A percentile compares a stretch with the other conserved stretches of the same genome.
These are phyloP conservation scores for Sminthopsis crassicaudata DNA, from an alignment of 2,113 vertebrate species.

Conservation along the genomic window DNA sequence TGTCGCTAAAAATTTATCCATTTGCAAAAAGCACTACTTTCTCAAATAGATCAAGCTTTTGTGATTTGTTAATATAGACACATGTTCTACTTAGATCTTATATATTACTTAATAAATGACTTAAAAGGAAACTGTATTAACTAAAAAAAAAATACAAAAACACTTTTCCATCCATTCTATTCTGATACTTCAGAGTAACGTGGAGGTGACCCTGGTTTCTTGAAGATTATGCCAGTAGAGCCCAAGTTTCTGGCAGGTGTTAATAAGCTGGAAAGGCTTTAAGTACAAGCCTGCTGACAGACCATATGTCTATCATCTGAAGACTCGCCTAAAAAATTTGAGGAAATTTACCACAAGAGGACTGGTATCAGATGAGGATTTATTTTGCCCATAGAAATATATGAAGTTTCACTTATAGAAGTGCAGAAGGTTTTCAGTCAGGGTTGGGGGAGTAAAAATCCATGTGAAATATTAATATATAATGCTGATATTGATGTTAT, in stretches of 20 bases:
- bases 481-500: not conserved
- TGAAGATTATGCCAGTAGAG: not conserved
- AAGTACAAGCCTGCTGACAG: not conserved
- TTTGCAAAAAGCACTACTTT: not conserved
- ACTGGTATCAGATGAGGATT: not conserved
- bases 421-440: not conserved
- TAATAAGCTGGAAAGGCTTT: not conserved
- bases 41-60: not conserved
- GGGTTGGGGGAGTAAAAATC: not conserved
- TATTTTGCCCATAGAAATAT: not conserved
- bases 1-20: not conserved
- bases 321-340: not conserved
- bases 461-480: not conserved
- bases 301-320: not conserved
- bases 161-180: not conserved
- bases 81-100: not conserved
- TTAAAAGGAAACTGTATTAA: not conserved
- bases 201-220: not conserved
- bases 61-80: not conserved
- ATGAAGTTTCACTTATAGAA: not conserved
- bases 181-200: not conserved
- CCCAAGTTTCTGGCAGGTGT: not conserved
- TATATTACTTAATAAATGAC: not conserved
- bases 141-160: not conserved
- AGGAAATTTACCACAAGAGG: not conserved